Percentiles rank a stretch among this genome's conserved stretches.
phyloP scores from a whole-genome alignment of 2,113 vertebrate genomes.

The Opisthocomus hoazin region DNA sequence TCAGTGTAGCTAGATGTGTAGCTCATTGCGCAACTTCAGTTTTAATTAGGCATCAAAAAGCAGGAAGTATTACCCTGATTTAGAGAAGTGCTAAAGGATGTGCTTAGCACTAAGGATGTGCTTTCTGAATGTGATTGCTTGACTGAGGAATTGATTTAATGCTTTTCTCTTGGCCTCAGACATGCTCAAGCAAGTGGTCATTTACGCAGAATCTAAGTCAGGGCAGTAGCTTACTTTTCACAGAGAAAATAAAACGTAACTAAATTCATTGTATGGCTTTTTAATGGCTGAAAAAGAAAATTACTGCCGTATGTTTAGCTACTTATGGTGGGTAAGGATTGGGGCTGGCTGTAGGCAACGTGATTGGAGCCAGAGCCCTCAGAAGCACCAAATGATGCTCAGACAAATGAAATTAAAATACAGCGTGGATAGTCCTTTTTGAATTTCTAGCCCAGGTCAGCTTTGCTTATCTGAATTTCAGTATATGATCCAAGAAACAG shows the following conservation, averaged over 20 bases:
- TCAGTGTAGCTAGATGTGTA: neutral
- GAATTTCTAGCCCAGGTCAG: neutral
- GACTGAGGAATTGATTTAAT: neutral
- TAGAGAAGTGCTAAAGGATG: neutral
- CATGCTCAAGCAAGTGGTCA: neutral
- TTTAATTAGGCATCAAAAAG: neutral
- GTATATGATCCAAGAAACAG: neutral
- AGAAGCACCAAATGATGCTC: neutral
- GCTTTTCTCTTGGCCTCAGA: neutral
- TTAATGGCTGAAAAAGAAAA: neutral
- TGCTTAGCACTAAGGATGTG: neutral
- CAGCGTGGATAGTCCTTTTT: neutral
- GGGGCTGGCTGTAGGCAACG: neutral
- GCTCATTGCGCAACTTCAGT: neutral
- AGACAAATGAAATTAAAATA: neutral
- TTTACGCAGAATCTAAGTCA: neutral
- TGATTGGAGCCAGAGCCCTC: neutral
- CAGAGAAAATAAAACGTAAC: neutral
- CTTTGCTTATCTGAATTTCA: neutral
- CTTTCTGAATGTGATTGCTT: neutral
- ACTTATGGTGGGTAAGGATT: accelerated
- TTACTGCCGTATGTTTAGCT: neutral
- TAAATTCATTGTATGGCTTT: neutral
- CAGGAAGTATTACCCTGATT: too few species aligned
- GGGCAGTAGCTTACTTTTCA: neutral